Evolutionary conservation across 2,888 invertebrate genomes (phyloP).

Genomic region (Chymomyza caudatula): DNA sequence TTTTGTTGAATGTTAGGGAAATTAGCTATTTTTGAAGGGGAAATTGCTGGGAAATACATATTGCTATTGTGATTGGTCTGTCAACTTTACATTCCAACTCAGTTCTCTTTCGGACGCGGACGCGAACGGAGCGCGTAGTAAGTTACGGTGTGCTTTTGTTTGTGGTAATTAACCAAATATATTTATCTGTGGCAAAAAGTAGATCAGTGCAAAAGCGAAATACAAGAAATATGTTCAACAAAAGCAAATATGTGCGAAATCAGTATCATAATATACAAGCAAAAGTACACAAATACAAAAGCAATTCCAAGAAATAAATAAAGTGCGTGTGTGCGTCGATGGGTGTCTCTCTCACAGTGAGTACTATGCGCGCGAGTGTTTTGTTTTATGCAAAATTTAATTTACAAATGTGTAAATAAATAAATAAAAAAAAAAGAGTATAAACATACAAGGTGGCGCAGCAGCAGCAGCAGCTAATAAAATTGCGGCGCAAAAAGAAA

Average conservation of each 20-base stretch:
- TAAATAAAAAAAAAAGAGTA: conserved; percentile 56
- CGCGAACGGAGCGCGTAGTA: neutral
- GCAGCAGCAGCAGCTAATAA: conserved; percentile 35
- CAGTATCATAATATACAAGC: neutral
- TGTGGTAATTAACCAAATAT: neutral
- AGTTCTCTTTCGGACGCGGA: neutral
- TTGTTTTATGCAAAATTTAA: conserved; percentile 35
- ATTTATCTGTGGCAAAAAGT: neutral
- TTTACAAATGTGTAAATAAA: conserved; percentile 38
- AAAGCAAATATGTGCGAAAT: neutral
- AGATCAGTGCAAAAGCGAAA: neutral
- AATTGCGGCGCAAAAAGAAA: conserved; percentile 67
- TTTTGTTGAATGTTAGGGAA: neutral
- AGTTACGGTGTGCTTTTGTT: neutral
- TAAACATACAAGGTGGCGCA: conserved; percentile 36
- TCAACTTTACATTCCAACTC: conserved; percentile 3
- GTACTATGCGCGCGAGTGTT: conserved; percentile 22
- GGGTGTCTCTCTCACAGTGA: conserved; percentile 11
- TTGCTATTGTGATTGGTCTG: neutral
- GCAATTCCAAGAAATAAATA: conserved; percentile 17
- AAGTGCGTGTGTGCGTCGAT: conserved; percentile 16
- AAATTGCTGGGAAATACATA: neutral
- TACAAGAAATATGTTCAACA: neutral
- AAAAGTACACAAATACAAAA: neutral
- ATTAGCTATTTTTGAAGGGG: neutral